A percentile compares a stretch with the other conserved stretches of the same genome.
phyloP scores from a whole-genome alignment of 2,797 vertebrate species.

The Malurus splendens region DNA sequence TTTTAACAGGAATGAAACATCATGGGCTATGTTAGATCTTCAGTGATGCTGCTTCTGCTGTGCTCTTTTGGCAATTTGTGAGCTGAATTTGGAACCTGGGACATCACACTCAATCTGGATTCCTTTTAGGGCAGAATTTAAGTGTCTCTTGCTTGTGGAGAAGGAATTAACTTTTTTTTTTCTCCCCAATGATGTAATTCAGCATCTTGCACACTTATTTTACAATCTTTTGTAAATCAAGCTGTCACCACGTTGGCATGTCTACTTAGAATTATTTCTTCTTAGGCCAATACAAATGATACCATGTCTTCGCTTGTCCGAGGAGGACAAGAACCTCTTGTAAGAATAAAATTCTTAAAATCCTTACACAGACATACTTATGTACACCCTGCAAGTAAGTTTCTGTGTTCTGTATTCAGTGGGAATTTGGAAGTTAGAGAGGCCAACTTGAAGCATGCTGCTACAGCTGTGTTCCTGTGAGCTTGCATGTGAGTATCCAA shows the following conservation, averaged over 20 bases:
- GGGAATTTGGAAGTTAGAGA: not conserved
- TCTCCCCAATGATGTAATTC: not conserved
- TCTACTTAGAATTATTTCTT: not conserved
- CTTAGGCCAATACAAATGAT: not conserved
- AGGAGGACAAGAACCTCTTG: not conserved
- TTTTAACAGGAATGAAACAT: not conserved
- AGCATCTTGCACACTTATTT: not conserved
- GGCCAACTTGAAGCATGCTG: not conserved
- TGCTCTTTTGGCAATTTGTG: not conserved
- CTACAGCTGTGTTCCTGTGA: not conserved
- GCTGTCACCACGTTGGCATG: not conserved
- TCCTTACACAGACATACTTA: not conserved
- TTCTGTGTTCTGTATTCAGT: not conserved
- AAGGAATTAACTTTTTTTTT: not conserved
- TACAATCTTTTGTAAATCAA: not conserved
- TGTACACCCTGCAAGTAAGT: not conserved
- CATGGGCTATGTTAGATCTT: not conserved
- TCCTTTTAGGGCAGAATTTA: not conserved
- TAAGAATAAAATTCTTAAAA: not conserved
- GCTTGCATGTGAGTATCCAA: not conserved
- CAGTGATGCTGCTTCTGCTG: not conserved
- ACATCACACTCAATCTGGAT: not conserved
- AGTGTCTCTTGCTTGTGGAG: not conserved
- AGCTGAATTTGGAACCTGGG: not conserved
- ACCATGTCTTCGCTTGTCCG: not conserved